A percentile compares a stretch with the other conserved stretches of the same genome.
These are phyloP conservation scores for Epizoanthus fatuus DNA, from an alignment of 92 coral and sea anemone species.

Conservation along the genomic window DNA sequence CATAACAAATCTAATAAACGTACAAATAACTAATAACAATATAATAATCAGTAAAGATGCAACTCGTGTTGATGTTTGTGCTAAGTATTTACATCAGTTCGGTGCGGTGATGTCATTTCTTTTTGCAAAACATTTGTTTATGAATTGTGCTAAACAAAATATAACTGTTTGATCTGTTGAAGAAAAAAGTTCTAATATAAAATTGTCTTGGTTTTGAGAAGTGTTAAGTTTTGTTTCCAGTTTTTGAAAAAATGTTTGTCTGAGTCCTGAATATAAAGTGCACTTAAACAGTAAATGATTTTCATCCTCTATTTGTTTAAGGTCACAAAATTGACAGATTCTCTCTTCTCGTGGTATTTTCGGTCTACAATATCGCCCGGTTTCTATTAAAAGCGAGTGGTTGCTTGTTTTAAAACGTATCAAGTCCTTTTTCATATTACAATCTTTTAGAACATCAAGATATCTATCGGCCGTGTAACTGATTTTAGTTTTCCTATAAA, in stretches of 20 bases:
- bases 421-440: slow-evolving; percentile 9
- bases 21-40: slow-evolving; percentile 2
- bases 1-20: too few relatives aligned
- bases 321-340: slow-evolving; percentile 10
- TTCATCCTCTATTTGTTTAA: not conserved
- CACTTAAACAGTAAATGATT: too few relatives aligned
- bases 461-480: slow-evolving; percentile 25
- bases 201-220: slow-evolving; percentile 9
- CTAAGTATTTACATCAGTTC: not conserved
- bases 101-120: slow-evolving; percentile 20
- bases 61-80: slow-evolving; percentile 8
- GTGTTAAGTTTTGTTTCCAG: slow-evolving; percentile 18
- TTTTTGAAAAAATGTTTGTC: not conserved
- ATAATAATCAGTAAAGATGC: not conserved
- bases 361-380: slow-evolving; percentile 6
- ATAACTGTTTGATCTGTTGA: slow-evolving; percentile 34
- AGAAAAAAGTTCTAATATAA: too few relatives aligned
- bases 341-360: slow-evolving; percentile 21
- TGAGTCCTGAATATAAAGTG: too few relatives aligned
- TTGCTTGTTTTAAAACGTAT: slow-evolving; percentile 18
- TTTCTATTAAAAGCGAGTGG: slow-evolving; percentile 8
- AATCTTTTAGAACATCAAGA: slow-evolving; percentile 27
- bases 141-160: slow-evolving; percentile 25
- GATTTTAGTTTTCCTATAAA: slow-evolving; percentile 9
- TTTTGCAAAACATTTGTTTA: not conserved